These are phyloP conservation scores for Drosophila meridiana DNA, from an alignment of 2,888 invertebrate species.

Conservation along the genomic window DNA sequence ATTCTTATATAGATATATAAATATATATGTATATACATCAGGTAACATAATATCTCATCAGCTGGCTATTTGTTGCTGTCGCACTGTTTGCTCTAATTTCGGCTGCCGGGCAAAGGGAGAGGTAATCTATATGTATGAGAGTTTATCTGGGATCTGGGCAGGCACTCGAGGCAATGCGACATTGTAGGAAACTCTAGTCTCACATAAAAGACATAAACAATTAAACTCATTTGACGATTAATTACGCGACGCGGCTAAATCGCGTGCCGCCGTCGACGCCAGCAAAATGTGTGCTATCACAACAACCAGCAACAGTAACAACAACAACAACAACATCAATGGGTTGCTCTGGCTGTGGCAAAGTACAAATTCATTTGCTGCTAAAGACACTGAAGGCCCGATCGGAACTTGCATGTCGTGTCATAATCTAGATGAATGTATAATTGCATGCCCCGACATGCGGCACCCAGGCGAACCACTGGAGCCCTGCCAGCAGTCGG, in stretches of 20 bases:
- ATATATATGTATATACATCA: neutral
- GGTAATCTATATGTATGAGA: constrained; percentile 16
- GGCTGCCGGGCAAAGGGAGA: constrained; percentile 1
- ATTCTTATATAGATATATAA: neutral
- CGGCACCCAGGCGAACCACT: constrained; percentile 30
- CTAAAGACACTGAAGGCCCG: constrained; percentile 62
- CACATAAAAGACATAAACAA: constrained; percentile 78
- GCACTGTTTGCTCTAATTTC: constrained; percentile 33
- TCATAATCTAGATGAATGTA: constrained; percentile 84
- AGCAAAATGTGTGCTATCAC: constrained; percentile 78
- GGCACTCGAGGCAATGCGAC: constrained; percentile 61
- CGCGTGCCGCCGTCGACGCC: constrained; percentile 70
- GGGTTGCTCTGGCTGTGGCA: constrained; percentile 41
- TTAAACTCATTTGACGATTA: constrained; percentile 83
- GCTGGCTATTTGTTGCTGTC: constrained; percentile 5
- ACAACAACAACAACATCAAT: constrained; percentile 14
- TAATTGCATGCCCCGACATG: constrained; percentile 80
- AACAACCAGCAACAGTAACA: constrained; percentile 49
- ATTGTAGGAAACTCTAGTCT: constrained; percentile 60
- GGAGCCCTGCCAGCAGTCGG: neutral
- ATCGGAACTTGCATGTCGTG: constrained; percentile 81
- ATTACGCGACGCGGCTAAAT: constrained; percentile 80
- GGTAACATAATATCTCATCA: constrained; percentile 19
- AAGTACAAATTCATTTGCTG: constrained; percentile 80
- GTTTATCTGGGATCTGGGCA: constrained; percentile 47